Base-by-base conservation (phyloP, 2,888 invertebrate genomes). In the Perdita meconis region DNA sequence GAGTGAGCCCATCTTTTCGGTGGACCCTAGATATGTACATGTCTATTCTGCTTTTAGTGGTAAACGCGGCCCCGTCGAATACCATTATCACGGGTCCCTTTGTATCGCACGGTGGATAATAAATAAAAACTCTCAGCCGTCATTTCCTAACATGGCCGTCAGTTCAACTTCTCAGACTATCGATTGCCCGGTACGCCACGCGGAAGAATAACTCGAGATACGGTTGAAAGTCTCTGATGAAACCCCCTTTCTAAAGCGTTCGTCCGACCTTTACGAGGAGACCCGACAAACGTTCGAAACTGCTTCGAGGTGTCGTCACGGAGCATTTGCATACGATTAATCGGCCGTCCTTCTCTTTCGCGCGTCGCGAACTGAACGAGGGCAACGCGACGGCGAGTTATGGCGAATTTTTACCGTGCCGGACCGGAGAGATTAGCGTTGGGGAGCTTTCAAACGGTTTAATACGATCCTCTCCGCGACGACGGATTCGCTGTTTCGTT, bases 311-410 rank as follows among this genome's bases (percentile, higher is more conserved):
- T 71, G 66, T 74, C 77, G 81, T 79, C 77, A 70, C 59, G 44
- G 40, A 34, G 50, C 75, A 85, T 86, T 86, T 82, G 78, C 83
- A 83, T 83, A 36, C 65, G 61, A 82, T 85, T 82, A 85, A 85
- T 83, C 79, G 61, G 44, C 50, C 56, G 22, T 38, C 55, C 60
- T 30, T 63, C 66, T 13, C 19, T 50, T 0, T 19, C 34, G n/a
- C 1, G 10, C 10, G 5, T 26, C 1, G 19, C 42, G 12, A 1
- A 30, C 34, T 0, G 53, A 12, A 12, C 36, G 19, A 16, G 36
- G 16, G 16, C 10, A 2, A 0, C 16, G 16, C 50, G 30, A 64
- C 38, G 19, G 12, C 30, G 36, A 47, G 22, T 51, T 61, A 22
- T 16, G 56, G 8, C 61, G 51, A 76, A 75, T 67, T 66, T 57